Evolutionary conservation across 2,797 vertebrate genomes (phyloP).

Genomic region (Pseudotriccus pelzelni): DNA sequence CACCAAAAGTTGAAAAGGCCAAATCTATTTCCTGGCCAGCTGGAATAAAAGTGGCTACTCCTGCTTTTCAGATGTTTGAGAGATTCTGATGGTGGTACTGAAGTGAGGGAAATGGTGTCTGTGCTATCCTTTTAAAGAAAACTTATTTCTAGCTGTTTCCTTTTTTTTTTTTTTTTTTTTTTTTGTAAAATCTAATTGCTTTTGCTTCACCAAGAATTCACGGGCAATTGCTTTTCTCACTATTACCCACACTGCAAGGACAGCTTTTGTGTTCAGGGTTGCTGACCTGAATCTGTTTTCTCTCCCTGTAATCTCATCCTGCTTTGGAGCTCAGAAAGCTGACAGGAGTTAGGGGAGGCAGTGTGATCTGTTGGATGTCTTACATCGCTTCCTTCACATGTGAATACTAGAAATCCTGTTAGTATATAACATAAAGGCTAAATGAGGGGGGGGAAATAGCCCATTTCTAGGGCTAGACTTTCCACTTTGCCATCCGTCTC

Average conservation of each 20-base stretch:
- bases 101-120: constrained; percentile 39
- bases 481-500: neutral
- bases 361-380: constrained; percentile 27
- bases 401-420: constrained; percentile 19
- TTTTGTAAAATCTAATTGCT: constrained; percentile 76
- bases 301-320: constrained; percentile 45
- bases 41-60: constrained; percentile 51
- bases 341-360: constrained; percentile 57
- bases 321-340: constrained; percentile 60
- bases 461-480: neutral
- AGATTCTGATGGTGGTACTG: constrained; percentile 35
- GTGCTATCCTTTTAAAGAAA: constrained; percentile 48
- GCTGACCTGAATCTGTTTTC: constrained; percentile 76
- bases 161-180: constrained; percentile 66
- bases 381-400: neutral
- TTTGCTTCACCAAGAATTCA: constrained; percentile 73
- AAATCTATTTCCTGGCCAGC: constrained; percentile 31
- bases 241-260: constrained; percentile 52
- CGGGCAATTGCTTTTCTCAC: constrained; percentile 75
- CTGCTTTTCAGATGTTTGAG: constrained; percentile 47
- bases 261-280: constrained; percentile 70
- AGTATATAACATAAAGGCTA: neutral
- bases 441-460: neutral
- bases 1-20: constrained; percentile 16
- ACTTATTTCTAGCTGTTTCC: constrained; percentile 61